Percentiles rank a stretch among this genome's conserved stretches.
Conservation (phyloP, 2,113 vertebrate genomes). For the Pycnonotus jocosus region DNA sequence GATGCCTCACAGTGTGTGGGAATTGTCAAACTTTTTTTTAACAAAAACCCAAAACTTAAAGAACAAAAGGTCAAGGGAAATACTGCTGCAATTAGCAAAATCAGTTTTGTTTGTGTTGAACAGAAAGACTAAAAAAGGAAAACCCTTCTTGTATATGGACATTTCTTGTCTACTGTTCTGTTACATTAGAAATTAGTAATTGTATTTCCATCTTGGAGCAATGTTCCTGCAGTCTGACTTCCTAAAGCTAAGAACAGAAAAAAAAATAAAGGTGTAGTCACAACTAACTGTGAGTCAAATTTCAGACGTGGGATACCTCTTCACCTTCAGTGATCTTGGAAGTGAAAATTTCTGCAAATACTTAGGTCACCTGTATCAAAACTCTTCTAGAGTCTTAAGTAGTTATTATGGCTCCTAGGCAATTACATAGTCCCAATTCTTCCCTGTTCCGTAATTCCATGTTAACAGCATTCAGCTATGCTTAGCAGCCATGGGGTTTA, state of each 20-base stretch:
- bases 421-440: neutral
- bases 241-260: neutral
- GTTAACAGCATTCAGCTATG: neutral
- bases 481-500: neutral
- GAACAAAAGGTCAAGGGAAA: neutral
- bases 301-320: neutral
- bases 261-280: neutral
- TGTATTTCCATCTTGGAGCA: neutral
- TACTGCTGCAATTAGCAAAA: neutral
- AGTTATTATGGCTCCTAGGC: neutral
- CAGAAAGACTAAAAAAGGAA: neutral
- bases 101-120: neutral
- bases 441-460: neutral
- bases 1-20: neutral
- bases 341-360: neutral
- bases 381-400: neutral
- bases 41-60: neutral
- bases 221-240: neutral
- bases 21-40: neutral
- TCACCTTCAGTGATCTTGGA: accelerated
- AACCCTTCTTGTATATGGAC: neutral
- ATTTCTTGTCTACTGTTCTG: neutral
- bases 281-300: neutral
- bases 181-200: neutral
- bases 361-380: neutral